Percentiles rank a stretch among this genome's conserved stretches.
Evolutionary conservation across 2,888 invertebrate genomes (phyloP).

Genomic region (Agriotes lineatus): DNA sequence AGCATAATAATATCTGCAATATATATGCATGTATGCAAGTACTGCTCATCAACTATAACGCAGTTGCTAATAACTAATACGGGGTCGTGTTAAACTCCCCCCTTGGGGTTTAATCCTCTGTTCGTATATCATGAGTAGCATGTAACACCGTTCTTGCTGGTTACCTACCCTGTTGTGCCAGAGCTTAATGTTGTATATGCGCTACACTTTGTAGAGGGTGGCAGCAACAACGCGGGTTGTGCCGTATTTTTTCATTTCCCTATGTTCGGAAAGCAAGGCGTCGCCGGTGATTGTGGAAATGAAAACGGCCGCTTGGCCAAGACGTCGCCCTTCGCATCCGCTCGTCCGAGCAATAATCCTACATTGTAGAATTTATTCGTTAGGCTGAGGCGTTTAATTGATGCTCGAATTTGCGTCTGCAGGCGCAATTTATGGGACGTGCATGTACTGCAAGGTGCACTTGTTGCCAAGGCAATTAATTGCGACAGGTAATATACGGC

Average conservation of each 20-base stretch:
- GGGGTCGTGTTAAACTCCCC: constrained; percentile 59
- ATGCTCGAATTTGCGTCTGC: constrained; percentile 60
- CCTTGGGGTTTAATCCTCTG: constrained; percentile 59
- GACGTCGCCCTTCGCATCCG: neutral
- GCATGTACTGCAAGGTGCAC: constrained; percentile 60
- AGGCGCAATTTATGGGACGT: constrained; percentile 58
- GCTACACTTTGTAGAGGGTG: constrained; percentile 55
- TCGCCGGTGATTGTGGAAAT: constrained; percentile 31
- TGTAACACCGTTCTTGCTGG: constrained; percentile 54
- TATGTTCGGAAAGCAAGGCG: constrained; percentile 31
- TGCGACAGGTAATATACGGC: constrained; percentile 37
- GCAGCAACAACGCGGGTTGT: constrained; percentile 52
- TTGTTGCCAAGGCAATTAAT: constrained; percentile 62
- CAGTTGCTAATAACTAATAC: constrained; percentile 60
- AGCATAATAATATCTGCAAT: constrained; percentile 44
- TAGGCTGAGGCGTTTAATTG: constrained; percentile 46
- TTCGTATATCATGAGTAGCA: constrained; percentile 57
- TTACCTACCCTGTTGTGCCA: constrained; percentile 54
- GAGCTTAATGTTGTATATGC: constrained; percentile 56
- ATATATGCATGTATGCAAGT: constrained; percentile 56
- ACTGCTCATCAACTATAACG: constrained; percentile 53
- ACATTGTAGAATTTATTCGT: constrained; percentile 47
- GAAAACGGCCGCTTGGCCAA: neutral
- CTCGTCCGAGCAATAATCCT: constrained; percentile 21
- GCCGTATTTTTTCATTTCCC: constrained; percentile 53